Base-by-base conservation (phyloP, 2,797 vertebrate species). In the Gila robusta region DNA sequence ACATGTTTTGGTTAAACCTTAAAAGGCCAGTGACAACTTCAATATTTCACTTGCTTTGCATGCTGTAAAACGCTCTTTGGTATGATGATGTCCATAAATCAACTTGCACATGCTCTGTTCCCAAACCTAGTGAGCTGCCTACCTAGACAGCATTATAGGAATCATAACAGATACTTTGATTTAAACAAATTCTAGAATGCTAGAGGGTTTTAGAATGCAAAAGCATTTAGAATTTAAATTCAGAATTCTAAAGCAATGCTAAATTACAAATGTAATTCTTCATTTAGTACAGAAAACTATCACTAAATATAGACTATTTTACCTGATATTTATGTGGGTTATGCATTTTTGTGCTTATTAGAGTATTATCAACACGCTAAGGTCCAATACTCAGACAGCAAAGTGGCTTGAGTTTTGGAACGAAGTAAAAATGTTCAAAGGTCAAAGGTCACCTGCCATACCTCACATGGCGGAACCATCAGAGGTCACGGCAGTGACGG, bases 1-100 rank as follows among this genome's bases (percentile, higher is more conserved):
- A 77, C 62, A 82, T 72, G 77, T 82, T 90, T 88, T 87, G 49
- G 49, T 74, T 79, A 72, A 84, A 82, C 4, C 78, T 62, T 87
- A 76, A 87, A 85, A 87, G 44, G 73, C 17, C 39, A 32, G 52
- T 80, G 83, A 76, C 79, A 80, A 32, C 74, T n/a, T n/a, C 83
- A 54, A 52, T 52, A 79, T 79, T 79, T 47, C 52, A 85, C 83
- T 69, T 69, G 78, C 59, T 47, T 47, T 6, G 59, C 56, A 26
- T 70, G 66, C 79, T 37, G 66, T 37, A 54, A 70, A 80, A 67
- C 16, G 17, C 59, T 69, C 17, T 69, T 23, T 69, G 41, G 10
- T 26, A 52, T 17, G 41, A 81, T 23, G 78, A 67, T 67, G 7
- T 80, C 41, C 32, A 44, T 47, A 66, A 66, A 79, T 66, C 78